phyloP scores from a whole-genome alignment of 2,888 invertebrate species.

The Eugnorisma glareosa region DNA sequence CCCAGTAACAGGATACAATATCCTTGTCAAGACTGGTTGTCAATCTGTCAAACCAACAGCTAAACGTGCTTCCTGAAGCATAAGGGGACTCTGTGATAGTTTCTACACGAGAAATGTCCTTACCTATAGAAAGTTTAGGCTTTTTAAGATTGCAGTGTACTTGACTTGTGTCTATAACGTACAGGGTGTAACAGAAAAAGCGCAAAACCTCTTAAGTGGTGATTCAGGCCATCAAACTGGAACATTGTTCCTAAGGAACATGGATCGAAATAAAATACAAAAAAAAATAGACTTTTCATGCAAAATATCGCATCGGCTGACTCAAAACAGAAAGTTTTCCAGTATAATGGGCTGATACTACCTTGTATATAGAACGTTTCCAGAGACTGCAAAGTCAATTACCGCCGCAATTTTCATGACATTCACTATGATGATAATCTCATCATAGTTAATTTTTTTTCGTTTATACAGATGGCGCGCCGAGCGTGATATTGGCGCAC shows the following conservation, averaged over 20 bases:
- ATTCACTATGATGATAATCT: too few species aligned
- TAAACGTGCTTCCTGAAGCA: background rate
- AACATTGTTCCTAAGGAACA: background rate
- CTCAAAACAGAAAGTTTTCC: background rate
- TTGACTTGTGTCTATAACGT: background rate
- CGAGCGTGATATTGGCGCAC: conserved; percentile 78
- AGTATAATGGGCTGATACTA: background rate
- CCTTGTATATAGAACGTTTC: background rate
- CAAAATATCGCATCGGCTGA: background rate
- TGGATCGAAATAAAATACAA: background rate
- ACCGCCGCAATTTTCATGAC: background rate
- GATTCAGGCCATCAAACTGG: background rate
- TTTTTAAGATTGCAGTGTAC: background rate
- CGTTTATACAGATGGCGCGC: conserved; percentile 80
- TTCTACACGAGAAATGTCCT: background rate
- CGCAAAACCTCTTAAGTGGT: background rate
- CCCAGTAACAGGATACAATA: background rate
- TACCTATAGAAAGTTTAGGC: background rate
- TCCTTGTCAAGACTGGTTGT: background rate
- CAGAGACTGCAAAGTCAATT: background rate
- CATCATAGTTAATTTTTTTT: background rate
- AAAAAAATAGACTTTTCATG: background rate
- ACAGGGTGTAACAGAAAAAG: background rate
- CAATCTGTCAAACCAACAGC: background rate
- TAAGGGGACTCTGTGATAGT: background rate